Percentiles rank a stretch among this genome's conserved stretches.
phyloP scores from a whole-genome alignment of 2,113 vertebrate genomes.

The Gallinago paraguaiae region DNA sequence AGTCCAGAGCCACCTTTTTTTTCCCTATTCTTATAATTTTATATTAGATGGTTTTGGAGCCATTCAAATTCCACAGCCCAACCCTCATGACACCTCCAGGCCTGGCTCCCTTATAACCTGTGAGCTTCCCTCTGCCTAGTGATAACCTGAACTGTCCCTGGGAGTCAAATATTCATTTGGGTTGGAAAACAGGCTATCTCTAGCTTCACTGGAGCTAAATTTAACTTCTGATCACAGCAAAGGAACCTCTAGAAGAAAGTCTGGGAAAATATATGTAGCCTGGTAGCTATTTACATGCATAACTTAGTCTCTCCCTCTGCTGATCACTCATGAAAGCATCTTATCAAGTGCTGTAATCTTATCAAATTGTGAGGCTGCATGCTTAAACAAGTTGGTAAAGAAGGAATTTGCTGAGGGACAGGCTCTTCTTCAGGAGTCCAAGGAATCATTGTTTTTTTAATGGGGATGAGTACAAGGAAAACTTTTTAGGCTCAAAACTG shows the following conservation, averaged over 20 bases:
- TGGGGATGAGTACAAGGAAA: not conserved
- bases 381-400: not conserved
- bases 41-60: not conserved
- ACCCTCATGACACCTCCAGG: fast-evolving
- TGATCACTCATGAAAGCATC: not conserved
- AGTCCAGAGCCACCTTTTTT: not conserved
- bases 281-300: not conserved
- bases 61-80: not conserved
- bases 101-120: fast-evolving
- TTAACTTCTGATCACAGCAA: not conserved
- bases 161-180: not conserved
- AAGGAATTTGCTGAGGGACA: not conserved
- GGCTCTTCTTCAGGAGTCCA: not conserved
- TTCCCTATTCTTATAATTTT: not conserved
- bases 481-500: not conserved
- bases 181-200: not conserved
- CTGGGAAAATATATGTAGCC: not conserved
- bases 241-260: not conserved
- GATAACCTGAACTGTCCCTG: not conserved
- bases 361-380: not conserved
- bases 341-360: not conserved
- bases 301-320: not conserved
- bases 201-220: not conserved
- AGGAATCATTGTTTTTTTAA: not conserved
- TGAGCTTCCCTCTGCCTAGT: not conserved